Percentiles rank a stretch among this genome's conserved stretches.
These are phyloP conservation scores for Pseudomyrmex pallidus DNA, from an alignment of 1,140 invertebrate species.

Conservation along the genomic window DNA sequence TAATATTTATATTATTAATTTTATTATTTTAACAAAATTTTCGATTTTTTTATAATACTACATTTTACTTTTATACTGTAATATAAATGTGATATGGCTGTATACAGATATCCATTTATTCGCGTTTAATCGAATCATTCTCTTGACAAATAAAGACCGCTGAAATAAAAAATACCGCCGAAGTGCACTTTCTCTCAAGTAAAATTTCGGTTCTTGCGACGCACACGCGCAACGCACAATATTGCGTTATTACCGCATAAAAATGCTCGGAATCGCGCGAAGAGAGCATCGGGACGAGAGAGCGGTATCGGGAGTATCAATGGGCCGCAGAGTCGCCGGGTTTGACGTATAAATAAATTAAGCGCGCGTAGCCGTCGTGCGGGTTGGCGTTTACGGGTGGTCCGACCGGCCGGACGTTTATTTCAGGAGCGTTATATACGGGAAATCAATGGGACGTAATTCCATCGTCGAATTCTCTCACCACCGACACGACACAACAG, in stretches of 20 bases:
- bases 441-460: constrained; percentile 64
- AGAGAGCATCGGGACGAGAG: neutral
- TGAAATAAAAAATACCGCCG: no score
- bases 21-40: no score
- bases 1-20: no score
- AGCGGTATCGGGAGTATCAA: constrained; percentile 57
- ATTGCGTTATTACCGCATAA: constrained; percentile 31
- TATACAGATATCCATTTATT: no score
- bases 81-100: no score
- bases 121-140: neutral
- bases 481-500: neutral
- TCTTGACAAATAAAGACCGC: neutral
- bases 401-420: constrained; percentile 47
- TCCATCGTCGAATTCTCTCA: constrained; percentile 61
- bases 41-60: no score
- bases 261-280: constrained; percentile 16
- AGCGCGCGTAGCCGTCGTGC: constrained; percentile 13
- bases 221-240: constrained; percentile 1
- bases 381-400: constrained; percentile 36
- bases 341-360: constrained; percentile 59
- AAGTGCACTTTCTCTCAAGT: neutral
- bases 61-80: no score
- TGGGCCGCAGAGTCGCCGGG: constrained; percentile 14
- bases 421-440: constrained; percentile 54
- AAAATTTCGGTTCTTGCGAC: neutral